Conservation (phyloP, 2,113 vertebrate species). For the Xiphias gladius region DNA sequence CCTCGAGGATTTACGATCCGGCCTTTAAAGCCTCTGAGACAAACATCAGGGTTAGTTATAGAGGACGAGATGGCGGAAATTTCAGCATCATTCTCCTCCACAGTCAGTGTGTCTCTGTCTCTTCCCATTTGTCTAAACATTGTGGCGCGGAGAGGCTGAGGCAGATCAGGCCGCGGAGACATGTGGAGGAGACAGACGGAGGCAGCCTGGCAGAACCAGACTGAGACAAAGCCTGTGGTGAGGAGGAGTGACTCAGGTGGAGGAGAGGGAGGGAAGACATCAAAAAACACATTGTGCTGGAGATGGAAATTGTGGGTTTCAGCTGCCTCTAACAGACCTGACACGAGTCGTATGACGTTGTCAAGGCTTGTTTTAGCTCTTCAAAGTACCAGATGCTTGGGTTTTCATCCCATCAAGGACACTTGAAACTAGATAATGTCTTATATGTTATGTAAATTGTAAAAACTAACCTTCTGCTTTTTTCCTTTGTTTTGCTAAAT, state of each 20-base stretch:
- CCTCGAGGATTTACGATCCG: constrained; percentile 30
- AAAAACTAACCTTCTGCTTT: not conserved
- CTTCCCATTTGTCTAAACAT: constrained; percentile 62
- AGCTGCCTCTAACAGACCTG: constrained; percentile 1
- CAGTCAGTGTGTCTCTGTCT: constrained; percentile 60
- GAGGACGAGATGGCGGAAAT: constrained; percentile 34
- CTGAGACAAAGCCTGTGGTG: constrained; percentile 63
- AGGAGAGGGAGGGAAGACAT: constrained; percentile 33
- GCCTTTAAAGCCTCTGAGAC: constrained; percentile 46
- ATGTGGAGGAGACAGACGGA: constrained; percentile 56
- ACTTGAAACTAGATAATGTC: constrained; percentile 7
- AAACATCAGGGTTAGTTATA: constrained; percentile 46
- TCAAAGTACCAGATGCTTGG: not conserved
- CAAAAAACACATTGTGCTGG: constrained; percentile 33
- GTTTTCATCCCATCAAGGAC: constrained; percentile 4
- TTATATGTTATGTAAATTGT: not conserved
- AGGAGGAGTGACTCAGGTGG: constrained; percentile 67
- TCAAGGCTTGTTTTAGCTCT: not conserved
- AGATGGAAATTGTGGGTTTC: constrained; percentile 51
- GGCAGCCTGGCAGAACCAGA: constrained; percentile 34
- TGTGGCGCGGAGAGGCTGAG: constrained; percentile 48
- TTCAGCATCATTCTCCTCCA: constrained; percentile 30
- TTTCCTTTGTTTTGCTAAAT: not conserved
- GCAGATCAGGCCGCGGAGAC: constrained; percentile 46
- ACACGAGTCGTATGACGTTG: not conserved